Evolutionary conservation across 2,797 vertebrate genomes (phyloP).

Genomic region (Peromyscus melanophrys): DNA sequence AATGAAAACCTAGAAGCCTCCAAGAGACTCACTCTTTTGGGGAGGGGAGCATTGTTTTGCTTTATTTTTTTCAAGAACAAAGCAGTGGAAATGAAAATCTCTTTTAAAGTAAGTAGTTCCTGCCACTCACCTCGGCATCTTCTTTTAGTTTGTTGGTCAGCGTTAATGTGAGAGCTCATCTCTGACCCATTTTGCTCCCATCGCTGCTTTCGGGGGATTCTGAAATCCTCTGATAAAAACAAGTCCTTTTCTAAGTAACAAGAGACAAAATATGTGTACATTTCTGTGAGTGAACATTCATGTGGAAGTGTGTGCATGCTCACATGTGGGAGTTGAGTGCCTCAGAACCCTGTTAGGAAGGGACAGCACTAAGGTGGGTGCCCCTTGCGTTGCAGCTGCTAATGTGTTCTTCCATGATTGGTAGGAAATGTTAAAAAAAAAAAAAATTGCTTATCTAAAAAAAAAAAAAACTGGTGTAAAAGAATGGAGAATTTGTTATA

Average conservation of each 20-base stretch:
- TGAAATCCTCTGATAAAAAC: slow-evolving; percentile 6
- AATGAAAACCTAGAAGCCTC: slow-evolving; percentile 60
- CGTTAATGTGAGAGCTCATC: neutral
- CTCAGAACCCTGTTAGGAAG: neutral
- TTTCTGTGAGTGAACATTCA: neutral
- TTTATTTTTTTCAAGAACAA: slow-evolving; percentile 60
- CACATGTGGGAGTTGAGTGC: neutral
- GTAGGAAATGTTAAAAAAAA: neutral
- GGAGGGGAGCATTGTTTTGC: no score
- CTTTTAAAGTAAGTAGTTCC: slow-evolving; percentile 35
- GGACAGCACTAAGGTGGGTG: neutral
- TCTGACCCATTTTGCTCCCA: neutral
- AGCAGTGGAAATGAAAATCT: slow-evolving; percentile 68
- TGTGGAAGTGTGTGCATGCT: neutral
- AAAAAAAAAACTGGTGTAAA: neutral
- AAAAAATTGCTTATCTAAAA: slow-evolving; percentile 44
- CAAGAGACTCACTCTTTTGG: slow-evolving; percentile 34
- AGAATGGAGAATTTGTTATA: neutral
- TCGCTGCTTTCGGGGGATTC: neutral
- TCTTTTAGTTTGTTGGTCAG: slow-evolving; percentile 34
- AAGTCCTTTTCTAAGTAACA: slow-evolving; percentile 55
- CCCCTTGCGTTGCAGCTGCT: slow-evolving; percentile 25
- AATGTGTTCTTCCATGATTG: neutral
- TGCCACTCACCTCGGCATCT: slow-evolving; percentile 50
- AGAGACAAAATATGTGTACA: slow-evolving; percentile 39